These are phyloP conservation scores for Semotilus atromaculatus DNA, from an alignment of 2,797 vertebrate genomes.

Conservation along the genomic window DNA sequence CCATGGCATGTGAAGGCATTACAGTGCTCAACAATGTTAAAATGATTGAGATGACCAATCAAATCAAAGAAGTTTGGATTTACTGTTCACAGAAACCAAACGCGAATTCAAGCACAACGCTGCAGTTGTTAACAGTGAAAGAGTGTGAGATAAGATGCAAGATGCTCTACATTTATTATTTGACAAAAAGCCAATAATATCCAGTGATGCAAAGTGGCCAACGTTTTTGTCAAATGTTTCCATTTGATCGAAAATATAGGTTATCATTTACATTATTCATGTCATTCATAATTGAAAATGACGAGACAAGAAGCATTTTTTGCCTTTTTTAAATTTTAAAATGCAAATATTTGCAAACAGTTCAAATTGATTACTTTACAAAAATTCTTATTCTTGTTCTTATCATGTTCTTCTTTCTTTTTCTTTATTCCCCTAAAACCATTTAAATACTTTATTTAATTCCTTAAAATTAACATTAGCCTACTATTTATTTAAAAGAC, in stretches of 20 bases:
- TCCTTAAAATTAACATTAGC: not conserved
- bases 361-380: not conserved
- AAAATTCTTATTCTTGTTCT: not conserved
- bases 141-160: not conserved
- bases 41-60: not conserved
- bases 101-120: fast-evolving
- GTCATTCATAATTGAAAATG: not conserved
- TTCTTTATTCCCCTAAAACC: not conserved
- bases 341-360: not conserved
- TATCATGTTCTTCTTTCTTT: not conserved
- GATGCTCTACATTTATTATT: not conserved
- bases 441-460: not conserved
- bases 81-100: not conserved
- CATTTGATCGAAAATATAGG: not conserved
- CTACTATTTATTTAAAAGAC: not conserved
- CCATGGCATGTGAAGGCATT: not conserved
- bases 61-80: not conserved
- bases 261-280: not conserved
- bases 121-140: not conserved
- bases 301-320: not conserved
- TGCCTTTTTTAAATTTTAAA: not conserved
- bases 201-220: not conserved
- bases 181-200: not conserved
- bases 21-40: not conserved
- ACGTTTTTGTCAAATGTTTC: not conserved